Evolutionary conservation across 2,888 invertebrate species (phyloP), one percentile per base, ranked within the genome.

Genomic region (Palloptera scutellata): DNA sequence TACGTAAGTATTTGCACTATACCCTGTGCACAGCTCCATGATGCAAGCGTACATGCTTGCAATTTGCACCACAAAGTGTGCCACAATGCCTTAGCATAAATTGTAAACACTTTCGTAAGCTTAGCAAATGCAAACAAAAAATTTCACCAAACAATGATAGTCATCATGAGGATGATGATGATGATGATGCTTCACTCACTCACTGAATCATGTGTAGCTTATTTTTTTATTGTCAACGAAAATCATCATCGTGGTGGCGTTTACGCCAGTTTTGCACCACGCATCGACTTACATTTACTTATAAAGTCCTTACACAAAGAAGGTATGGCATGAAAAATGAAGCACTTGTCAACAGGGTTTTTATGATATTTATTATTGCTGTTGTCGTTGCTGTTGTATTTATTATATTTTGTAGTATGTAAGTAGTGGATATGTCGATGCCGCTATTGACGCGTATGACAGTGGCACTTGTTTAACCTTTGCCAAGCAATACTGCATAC

Each of bases 21-120:
- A n/a, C n/a, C n/a, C n/a, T 30, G 2, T 30, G 6, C 30, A 30
- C 30, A 30, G 30, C 30, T 6, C 30, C 30, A 30, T 30, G 30
- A 2, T 30, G 30, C 30, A 30, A 30, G 30, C 30, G 30, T 30
- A 6, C 30, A 30, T 30, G 30, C 30, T 4, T 30, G 30, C 30
- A 30, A 30, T 30, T 48, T 48, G 51, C 15, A 15, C n/a, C 61
- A 58, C 58, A 65, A 68, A 64, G 66, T 66, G 63, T 70, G 70
- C 68, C 72, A 66, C 62, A 59, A 66, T 65, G 63, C 63, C 64
- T 30, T 6, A 30, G 30, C 30, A 62, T 62, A 72, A 66, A 66
- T 70, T 70, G 65, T 70, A 61, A 72, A 67, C 64, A 68, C 64
- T 70, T 67, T 58, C 55, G 59, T 20, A 41, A 40, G 68, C 66